Percentiles rank a stretch among this genome's conserved stretches.
Evolutionary conservation across 2,113 vertebrate species (phyloP).

Genomic region (Stegastes partitus): DNA sequence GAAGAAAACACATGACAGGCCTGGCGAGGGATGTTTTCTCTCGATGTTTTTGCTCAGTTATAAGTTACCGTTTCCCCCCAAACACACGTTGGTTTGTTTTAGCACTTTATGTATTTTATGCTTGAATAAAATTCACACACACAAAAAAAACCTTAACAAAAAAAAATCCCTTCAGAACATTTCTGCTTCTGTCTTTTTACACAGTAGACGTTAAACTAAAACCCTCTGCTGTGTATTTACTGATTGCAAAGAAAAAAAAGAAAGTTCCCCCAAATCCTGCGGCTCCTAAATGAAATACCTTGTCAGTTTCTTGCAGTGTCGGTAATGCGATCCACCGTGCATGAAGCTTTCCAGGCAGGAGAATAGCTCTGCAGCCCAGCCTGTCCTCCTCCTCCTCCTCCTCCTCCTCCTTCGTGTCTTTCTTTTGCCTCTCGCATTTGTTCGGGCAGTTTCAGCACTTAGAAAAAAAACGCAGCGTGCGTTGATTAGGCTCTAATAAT

Average conservation of each 20-base stretch:
- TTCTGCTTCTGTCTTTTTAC: neutral
- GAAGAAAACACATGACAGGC: conserved; percentile 53
- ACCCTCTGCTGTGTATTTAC: neutral
- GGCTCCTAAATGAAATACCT: conserved; percentile 37
- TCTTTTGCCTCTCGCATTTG: conserved; percentile 67
- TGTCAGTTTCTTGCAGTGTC: conserved; percentile 54
- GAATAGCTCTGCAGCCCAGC: conserved; percentile 58
- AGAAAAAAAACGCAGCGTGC: conserved; percentile 75
- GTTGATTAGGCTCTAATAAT: conserved; percentile 77
- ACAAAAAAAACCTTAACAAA: neutral
- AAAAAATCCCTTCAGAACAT: neutral
- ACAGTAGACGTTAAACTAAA: neutral
- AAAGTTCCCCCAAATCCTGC: neutral
- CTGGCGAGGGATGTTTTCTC: conserved; percentile 17
- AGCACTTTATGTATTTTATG: neutral
- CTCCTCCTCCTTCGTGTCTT: conserved; percentile 53
- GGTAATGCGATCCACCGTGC: conserved; percentile 82
- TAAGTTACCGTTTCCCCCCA: neutral
- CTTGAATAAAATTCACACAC: neutral
- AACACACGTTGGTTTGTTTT: neutral
- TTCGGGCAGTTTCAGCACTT: conserved; percentile 69
- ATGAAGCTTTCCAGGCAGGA: conserved; percentile 64
- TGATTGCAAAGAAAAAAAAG: neutral
- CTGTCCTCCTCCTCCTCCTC: conserved; percentile 34
- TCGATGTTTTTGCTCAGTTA: conserved; percentile 13